These are phyloP conservation scores for Boloria selene DNA, from an alignment of 2,888 invertebrate species.

Conservation along the genomic window DNA sequence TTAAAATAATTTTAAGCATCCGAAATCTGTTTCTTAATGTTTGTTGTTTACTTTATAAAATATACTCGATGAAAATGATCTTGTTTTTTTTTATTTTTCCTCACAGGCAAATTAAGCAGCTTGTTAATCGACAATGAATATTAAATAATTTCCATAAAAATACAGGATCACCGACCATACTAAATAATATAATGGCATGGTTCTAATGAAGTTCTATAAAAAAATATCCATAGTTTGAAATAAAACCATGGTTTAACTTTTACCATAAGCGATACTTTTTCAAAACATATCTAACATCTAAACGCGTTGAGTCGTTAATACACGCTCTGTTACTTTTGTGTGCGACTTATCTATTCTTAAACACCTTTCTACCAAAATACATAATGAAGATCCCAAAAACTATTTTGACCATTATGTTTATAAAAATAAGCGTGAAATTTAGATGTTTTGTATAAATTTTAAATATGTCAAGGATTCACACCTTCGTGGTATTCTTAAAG, in stretches of 20 bases:
- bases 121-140: too few species aligned
- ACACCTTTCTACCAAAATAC: conserved; percentile 38
- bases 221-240: not conserved
- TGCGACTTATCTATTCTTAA: conserved; percentile 44
- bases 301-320: conserved; percentile 58
- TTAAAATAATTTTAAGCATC: too few species aligned
- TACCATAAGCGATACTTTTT: conserved; percentile 29
- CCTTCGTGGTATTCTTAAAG: conserved; percentile 51
- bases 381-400: conserved; percentile 11
- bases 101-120: too few species aligned
- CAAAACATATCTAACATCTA: conserved; percentile 46
- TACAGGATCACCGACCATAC: too few species aligned
- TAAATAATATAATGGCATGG: not conserved
- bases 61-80: too few species aligned
- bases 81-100: too few species aligned
- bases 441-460: conserved; percentile 23
- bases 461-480: conserved; percentile 51
- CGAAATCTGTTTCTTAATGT: too few species aligned
- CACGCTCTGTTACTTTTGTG: conserved; percentile 59
- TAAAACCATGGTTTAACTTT: conserved; percentile 17
- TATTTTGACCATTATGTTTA: conserved; percentile 32
- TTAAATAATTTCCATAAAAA: too few species aligned
- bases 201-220: too few species aligned
- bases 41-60: too few species aligned
- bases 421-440: conserved; percentile 41